Evolutionary conservation across 2,113 vertebrate genomes (phyloP).

Genomic region (Chrysemys picta): DNA sequence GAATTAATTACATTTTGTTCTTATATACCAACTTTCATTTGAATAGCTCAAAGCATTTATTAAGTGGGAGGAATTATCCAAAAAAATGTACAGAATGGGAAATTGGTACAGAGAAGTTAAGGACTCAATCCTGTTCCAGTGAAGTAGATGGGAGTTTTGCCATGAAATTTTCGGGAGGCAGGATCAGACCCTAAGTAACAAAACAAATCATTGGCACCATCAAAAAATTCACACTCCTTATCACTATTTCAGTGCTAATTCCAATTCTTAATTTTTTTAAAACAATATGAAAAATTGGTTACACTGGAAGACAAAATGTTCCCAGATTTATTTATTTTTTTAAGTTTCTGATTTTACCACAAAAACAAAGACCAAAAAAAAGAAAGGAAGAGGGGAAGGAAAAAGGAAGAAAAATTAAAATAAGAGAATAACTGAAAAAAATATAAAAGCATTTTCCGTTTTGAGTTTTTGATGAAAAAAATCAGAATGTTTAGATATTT

Average conservation of each 20-base stretch:
- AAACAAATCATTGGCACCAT: neutral
- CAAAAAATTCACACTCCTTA: neutral
- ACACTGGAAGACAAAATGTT: neutral
- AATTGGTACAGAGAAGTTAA: neutral
- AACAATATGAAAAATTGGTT: neutral
- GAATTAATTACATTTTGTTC: neutral
- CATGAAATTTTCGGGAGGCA: neutral
- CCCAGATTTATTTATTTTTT: neutral
- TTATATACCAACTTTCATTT: neutral
- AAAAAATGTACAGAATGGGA: neutral
- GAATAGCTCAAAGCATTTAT: neutral
- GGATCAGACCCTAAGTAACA: neutral
- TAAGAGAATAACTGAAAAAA: neutral
- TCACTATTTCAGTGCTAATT: neutral
- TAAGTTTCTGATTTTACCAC: neutral
- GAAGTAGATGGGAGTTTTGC: neutral
- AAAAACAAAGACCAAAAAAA: neutral
- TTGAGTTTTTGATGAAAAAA: neutral
- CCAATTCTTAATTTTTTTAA: neutral
- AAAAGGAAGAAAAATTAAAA: neutral
- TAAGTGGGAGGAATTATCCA: neutral
- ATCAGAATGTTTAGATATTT: rapidly evolving
- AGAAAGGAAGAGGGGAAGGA: neutral
- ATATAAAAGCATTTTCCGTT: too few species aligned
- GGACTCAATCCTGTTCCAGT: neutral